Conservation (phyloP, 2,888 invertebrate genomes). For the Urechis unicinctus region DNA sequence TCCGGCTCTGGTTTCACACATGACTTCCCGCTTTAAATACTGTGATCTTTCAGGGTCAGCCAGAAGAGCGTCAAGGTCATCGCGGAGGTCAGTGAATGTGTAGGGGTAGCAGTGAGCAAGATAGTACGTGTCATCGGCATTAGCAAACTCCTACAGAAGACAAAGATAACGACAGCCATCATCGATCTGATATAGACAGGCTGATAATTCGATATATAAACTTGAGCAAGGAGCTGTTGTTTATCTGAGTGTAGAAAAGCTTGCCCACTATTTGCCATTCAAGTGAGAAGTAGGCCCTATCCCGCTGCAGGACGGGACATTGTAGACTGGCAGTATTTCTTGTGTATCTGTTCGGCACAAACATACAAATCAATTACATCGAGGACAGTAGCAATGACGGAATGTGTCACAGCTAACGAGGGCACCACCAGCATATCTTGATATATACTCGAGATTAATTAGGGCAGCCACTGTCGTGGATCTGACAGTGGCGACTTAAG, state of each 20-base stretch:
- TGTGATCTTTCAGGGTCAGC: conserved; percentile 30
- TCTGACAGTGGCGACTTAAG: too few species aligned
- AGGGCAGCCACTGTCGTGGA: too few species aligned
- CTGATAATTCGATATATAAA: neutral
- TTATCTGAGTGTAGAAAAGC: neutral
- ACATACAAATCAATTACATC: too few species aligned
- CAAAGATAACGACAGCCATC: too few species aligned
- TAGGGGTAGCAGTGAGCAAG: conserved; percentile 50
- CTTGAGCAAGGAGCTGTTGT: neutral
- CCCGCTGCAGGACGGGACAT: conserved; percentile 40
- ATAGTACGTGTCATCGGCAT: conserved; percentile 41
- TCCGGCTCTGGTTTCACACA: conserved; percentile 48
- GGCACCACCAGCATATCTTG: too few species aligned
- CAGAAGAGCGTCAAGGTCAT: conserved; percentile 40
- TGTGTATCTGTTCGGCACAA: conserved; percentile 41
- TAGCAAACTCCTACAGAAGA: conserved; percentile 38
- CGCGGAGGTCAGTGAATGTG: conserved; percentile 48
- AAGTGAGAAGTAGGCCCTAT: conserved; percentile 40
- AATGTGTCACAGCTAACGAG: neutral
- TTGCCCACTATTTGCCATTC: conserved; percentile 47
- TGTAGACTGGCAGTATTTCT: conserved; percentile 38
- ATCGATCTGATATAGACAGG: neutral
- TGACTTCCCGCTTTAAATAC: conserved; percentile 36
- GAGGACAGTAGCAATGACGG: neutral
- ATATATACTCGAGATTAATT: too few species aligned